These are phyloP conservation scores for Capricornis sumatraensis DNA, from an alignment of 2,113 vertebrate genomes.

Conservation along the genomic window DNA sequence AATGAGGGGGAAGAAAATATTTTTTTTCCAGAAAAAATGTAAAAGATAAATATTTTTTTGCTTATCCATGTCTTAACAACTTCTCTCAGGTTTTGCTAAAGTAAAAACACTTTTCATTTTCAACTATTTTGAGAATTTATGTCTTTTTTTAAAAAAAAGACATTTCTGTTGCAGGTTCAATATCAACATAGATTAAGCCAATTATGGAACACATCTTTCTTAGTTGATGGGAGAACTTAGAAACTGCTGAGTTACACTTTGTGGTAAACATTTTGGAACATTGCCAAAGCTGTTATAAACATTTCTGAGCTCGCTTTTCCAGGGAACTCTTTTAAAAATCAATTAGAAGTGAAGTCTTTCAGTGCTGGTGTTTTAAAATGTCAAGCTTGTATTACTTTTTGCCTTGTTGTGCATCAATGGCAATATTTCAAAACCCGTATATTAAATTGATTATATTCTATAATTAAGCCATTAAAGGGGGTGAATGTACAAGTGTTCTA, in stretches of 20 bases:
- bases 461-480: constrained; percentile 78
- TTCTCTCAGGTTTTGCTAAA: not conserved
- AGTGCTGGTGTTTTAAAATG: constrained; percentile 83
- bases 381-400: constrained; percentile 75
- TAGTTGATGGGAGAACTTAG: constrained; percentile 60
- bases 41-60: not conserved
- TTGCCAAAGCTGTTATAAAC: constrained; percentile 82
- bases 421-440: constrained; percentile 78
- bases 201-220: constrained; percentile 72
- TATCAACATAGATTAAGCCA: constrained; percentile 75
- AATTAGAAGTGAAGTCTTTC: constrained; percentile 84
- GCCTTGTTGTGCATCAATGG: constrained; percentile 72
- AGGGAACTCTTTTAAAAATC: constrained; percentile 85
- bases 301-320: constrained; percentile 82
- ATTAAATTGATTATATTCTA: constrained; percentile 80
- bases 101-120: not conserved
- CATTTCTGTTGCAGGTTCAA: constrained; percentile 60
- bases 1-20: not conserved
- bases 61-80: not conserved
- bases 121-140: constrained; percentile 62
- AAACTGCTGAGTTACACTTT: constrained; percentile 81
- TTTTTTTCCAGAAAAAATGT: not conserved
- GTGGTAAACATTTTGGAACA: constrained; percentile 82
- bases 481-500: constrained; percentile 52
- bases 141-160: constrained; percentile 26